Percentiles rank a stretch among this genome's conserved stretches.
Conservation (phyloP, 1,140 invertebrate species). For the Lepidostoma basale region DNA sequence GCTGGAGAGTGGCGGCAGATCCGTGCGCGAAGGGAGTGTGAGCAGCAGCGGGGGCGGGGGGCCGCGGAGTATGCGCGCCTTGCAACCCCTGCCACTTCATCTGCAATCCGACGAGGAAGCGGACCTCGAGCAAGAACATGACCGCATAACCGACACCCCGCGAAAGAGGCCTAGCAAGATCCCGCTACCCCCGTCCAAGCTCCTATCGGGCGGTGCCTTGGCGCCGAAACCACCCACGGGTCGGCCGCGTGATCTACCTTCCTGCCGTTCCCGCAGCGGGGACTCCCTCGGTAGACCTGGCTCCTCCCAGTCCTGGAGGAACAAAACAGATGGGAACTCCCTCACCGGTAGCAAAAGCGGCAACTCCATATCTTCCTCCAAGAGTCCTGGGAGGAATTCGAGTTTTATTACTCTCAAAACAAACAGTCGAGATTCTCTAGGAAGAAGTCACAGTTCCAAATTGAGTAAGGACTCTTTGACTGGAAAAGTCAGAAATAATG, state of each 20-base stretch:
- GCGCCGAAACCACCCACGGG: slow-evolving; percentile 66
- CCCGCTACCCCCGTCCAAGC: slow-evolving; percentile 65
- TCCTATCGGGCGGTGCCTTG: slow-evolving; percentile 51
- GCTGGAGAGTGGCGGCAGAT: slow-evolving; percentile 62
- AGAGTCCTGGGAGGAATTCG: slow-evolving; percentile 47
- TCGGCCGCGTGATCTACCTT: slow-evolving; percentile 44
- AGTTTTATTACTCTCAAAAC: slow-evolving; percentile 37
- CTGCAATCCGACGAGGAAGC: slow-evolving; percentile 62
- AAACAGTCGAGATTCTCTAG: slow-evolving; percentile 53
- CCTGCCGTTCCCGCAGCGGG: slow-evolving; percentile 54
- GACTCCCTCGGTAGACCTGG: slow-evolving; percentile 58
- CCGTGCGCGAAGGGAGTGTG: slow-evolving; percentile 44
- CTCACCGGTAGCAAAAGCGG: slow-evolving; percentile 49
- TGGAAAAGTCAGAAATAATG: slow-evolving; percentile 60
- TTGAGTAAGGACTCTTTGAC: slow-evolving; percentile 67
- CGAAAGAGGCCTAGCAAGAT: slow-evolving; percentile 72
- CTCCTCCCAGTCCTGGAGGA: slow-evolving; percentile 58
- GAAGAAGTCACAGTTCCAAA: slow-evolving; percentile 57
- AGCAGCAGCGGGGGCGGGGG: slow-evolving; percentile 48
- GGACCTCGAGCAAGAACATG: slow-evolving; percentile 50
- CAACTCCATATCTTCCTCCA: slow-evolving; percentile 48
- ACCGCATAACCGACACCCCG: slow-evolving; percentile 57
- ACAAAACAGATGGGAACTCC: slow-evolving; percentile 50
- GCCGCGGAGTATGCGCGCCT: slow-evolving; percentile 56
- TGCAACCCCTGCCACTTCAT: slow-evolving; percentile 59